Conservation (phyloP, 1,140 invertebrate genomes). For the Eurosta solidaginis region DNA sequence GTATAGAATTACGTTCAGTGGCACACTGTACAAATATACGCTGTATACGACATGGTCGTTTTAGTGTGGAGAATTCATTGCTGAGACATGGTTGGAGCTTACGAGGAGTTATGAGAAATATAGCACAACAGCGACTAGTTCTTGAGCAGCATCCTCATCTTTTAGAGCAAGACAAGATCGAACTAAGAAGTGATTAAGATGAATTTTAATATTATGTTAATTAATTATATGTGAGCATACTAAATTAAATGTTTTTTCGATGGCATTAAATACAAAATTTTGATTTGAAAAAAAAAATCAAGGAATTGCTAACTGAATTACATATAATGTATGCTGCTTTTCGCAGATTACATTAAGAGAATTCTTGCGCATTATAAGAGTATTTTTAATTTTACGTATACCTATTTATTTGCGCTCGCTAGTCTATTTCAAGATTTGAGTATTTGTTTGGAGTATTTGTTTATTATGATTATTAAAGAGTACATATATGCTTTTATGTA, state of each 20-base stretch:
- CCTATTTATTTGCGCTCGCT: too few relatives aligned
- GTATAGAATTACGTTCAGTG: constrained; percentile 74
- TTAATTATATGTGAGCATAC: neutral
- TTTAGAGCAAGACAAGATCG: constrained; percentile 52
- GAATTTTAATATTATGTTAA: neutral
- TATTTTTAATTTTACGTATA: too few relatives aligned
- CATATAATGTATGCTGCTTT: too few relatives aligned
- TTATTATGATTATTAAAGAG: too few relatives aligned
- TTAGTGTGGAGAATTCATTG: constrained; percentile 76
- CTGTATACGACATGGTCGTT: constrained; percentile 82
- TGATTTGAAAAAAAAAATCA: too few relatives aligned
- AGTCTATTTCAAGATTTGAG: too few relatives aligned
- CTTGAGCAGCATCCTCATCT: constrained; percentile 63
- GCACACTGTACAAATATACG: constrained; percentile 80
- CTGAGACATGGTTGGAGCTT: constrained; percentile 83
- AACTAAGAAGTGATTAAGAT: constrained; percentile 36
- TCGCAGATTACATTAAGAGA: too few relatives aligned
- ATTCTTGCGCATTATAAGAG: too few relatives aligned
- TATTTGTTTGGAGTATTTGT: too few relatives aligned
- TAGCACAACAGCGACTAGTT: constrained; percentile 64
- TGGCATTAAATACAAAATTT: too few relatives aligned
- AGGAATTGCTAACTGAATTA: too few relatives aligned
- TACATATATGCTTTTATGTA: too few relatives aligned
- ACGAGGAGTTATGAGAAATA: constrained; percentile 74
- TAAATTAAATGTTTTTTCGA: neutral